Conservation (phyloP, 2,113 vertebrate species). For the Uropsilus gracilis region DNA sequence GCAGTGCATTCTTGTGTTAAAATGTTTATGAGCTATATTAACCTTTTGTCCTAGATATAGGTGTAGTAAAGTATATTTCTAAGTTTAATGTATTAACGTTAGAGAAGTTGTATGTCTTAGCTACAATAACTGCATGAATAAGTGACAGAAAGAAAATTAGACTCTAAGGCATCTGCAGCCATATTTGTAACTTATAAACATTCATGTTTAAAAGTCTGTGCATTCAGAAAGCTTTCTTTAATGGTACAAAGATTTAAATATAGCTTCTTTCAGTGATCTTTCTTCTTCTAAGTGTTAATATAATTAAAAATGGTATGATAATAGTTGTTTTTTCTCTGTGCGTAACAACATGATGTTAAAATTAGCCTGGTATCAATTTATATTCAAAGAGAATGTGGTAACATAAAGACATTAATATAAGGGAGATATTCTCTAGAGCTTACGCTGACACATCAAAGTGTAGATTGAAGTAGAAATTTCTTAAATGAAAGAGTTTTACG, state of each 20-base stretch:
- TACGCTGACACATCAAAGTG: background rate
- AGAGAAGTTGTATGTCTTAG: background rate
- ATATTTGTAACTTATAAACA: background rate
- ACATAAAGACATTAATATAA: background rate
- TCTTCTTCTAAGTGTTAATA: background rate
- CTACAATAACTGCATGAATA: background rate
- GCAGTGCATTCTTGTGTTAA: background rate
- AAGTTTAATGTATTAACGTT: background rate
- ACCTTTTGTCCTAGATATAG: background rate
- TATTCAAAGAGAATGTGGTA: background rate
- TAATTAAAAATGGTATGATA: background rate
- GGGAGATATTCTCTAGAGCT: constrained; percentile 5
- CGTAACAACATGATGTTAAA: background rate
- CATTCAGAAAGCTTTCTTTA: background rate
- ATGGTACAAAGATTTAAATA: background rate
- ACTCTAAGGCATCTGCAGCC: background rate
- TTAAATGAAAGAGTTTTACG: background rate
- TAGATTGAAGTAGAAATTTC: background rate
- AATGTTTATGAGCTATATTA: background rate
- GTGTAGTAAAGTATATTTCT: background rate
- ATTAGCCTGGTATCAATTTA: background rate
- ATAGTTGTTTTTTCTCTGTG: constrained; percentile 5
- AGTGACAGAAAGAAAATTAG: background rate
- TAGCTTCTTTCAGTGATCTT: background rate
- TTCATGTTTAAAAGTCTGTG: background rate